Conservation (phyloP, 1,140 invertebrate genomes). For the Euwallacea similis region DNA sequence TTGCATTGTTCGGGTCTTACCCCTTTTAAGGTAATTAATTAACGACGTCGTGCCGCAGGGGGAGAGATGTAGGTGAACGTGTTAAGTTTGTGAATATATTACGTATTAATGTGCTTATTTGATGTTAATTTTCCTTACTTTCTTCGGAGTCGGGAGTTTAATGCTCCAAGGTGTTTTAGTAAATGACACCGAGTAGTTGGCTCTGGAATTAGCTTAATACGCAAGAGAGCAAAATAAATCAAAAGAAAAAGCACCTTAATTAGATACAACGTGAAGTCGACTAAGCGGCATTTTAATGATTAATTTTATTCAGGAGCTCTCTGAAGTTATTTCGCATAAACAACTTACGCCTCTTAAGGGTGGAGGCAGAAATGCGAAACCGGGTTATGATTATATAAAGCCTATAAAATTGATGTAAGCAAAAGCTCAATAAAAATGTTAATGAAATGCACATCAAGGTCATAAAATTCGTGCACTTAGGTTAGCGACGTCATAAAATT, state of each 20-base stretch:
- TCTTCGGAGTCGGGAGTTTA: no score
- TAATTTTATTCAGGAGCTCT: slow-evolving; percentile 8
- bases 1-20: slow-evolving; percentile 24
- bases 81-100: background rate
- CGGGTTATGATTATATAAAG: background rate
- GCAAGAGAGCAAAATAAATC: slow-evolving; percentile 1
- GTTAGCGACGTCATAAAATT: slow-evolving; percentile 16
- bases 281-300: slow-evolving; percentile 16
- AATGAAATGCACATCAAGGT: slow-evolving; percentile 24
- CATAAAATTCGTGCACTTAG: slow-evolving; percentile 29
- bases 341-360: background rate
- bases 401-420: background rate
- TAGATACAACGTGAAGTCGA: slow-evolving; percentile 7
- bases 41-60: background rate
- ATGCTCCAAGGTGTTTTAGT: no score
- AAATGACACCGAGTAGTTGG: no score
- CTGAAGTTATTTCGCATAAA: background rate
- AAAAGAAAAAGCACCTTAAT: slow-evolving; percentile 14
- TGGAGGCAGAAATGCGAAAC: background rate
- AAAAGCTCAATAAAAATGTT: slow-evolving; percentile 26
- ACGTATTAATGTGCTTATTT: no score
- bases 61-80: background rate
- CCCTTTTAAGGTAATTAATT: slow-evolving; percentile 28
- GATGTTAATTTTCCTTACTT: no score
- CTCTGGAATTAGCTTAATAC: background rate